These are phyloP conservation scores for Hirtodrosophila cameraria DNA, from an alignment of 2,888 invertebrate genomes.

Conservation along the genomic window DNA sequence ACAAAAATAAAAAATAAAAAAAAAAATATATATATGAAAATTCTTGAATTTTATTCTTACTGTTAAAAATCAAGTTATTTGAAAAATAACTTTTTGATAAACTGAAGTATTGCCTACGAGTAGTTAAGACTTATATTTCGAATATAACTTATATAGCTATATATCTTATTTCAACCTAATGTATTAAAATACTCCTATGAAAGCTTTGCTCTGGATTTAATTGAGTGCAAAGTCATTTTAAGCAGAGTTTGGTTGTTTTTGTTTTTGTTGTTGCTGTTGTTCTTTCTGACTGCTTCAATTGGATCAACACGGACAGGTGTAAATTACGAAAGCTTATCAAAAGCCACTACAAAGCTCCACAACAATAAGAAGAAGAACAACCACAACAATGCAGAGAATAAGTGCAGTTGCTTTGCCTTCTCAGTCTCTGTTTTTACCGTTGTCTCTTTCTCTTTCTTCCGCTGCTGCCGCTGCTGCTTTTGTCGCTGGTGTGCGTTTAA, in stretches of 20 bases:
- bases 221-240: conserved; percentile 12
- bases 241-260: neutral
- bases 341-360: conserved; percentile 55
- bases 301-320: conserved; percentile 71
- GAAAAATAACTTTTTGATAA: no score
- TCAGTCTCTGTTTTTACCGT: neutral
- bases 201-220: conserved; percentile 6
- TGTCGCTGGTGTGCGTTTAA: conserved; percentile 60
- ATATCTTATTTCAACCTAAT: no score
- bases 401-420: conserved; percentile 20
- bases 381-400: conserved; percentile 2
- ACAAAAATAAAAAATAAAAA: no score
- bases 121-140: no score
- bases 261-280: neutral
- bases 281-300: conserved; percentile 7
- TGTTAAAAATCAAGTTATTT: no score
- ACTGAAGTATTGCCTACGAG: no score
- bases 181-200: no score
- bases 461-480: conserved; percentile 24
- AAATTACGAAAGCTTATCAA: conserved; percentile 67
- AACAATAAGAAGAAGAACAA: conserved; percentile 13
- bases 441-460: conserved; percentile 11
- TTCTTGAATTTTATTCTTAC: no score
- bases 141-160: no score
- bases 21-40: no score